These are phyloP conservation scores for Eledone cirrhosa DNA, from an alignment of 2,888 invertebrate genomes.

Conservation along the genomic window DNA sequence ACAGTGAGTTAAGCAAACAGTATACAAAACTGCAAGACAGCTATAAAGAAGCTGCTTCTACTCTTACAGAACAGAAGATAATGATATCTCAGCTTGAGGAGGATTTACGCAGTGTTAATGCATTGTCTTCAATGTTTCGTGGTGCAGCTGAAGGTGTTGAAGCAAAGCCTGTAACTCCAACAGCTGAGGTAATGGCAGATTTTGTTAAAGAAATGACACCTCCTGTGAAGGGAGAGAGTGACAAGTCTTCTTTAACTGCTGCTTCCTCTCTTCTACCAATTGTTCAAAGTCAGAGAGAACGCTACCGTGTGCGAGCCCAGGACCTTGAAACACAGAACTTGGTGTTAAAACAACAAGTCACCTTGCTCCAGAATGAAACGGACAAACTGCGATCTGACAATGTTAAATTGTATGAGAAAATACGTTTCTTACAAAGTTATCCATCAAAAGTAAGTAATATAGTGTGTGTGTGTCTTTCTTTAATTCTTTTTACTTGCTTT, in stretches of 20 bases:
- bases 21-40: slow-evolving; percentile 57
- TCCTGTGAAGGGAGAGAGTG: slow-evolving; percentile 33
- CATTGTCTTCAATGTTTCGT: slow-evolving; percentile 66
- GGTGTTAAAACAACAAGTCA: slow-evolving; percentile 67
- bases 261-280: slow-evolving; percentile 68
- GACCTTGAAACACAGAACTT: slow-evolving; percentile 68
- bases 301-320: slow-evolving; percentile 68
- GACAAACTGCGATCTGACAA: slow-evolving; percentile 70
- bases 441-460: slow-evolving; percentile 53
- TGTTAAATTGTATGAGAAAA: slow-evolving; percentile 70
- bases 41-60: slow-evolving; percentile 57
- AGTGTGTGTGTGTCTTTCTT: background rate
- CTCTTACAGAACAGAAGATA: slow-evolving; percentile 63
- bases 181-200: slow-evolving; percentile 58
- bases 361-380: slow-evolving; percentile 67
- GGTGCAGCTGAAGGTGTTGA: slow-evolving; percentile 65
- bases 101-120: slow-evolving; percentile 66
- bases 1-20: slow-evolving; percentile 60
- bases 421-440: slow-evolving; percentile 70
- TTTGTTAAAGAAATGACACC: slow-evolving; percentile 57
- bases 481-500: background rate
- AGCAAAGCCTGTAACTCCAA: slow-evolving; percentile 39
- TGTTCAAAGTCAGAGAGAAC: slow-evolving; percentile 70
- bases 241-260: slow-evolving; percentile 45
- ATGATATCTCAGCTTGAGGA: slow-evolving; percentile 67